Evolutionary conservation across 2,797 vertebrate species (phyloP).

Genomic region (Pelobates cultripes): DNA sequence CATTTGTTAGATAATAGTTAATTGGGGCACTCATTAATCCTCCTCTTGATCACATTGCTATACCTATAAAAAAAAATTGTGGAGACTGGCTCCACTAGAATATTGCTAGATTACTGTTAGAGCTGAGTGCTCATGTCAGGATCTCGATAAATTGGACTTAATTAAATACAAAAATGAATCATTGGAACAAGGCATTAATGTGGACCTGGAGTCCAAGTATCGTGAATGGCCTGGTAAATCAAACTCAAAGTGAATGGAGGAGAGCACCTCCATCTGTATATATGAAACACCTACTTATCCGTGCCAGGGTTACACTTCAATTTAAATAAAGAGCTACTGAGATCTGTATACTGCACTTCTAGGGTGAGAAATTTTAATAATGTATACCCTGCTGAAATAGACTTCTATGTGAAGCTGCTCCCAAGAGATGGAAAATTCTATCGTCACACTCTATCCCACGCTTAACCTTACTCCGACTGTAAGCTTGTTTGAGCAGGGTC

Average conservation of each 20-base stretch:
- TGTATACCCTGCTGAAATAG: constrained; percentile 48
- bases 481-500: too few relatives aligned
- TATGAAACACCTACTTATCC: constrained; percentile 19
- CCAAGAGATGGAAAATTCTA: constrained; percentile 36
- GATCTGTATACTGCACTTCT: constrained; percentile 48
- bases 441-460: neutral
- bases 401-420: constrained; percentile 49
- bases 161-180: too few relatives aligned
- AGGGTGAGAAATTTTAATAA: constrained; percentile 44
- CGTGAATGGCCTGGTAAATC: neutral
- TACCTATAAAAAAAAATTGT: too few relatives aligned
- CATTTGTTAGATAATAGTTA: too few relatives aligned
- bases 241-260: neutral
- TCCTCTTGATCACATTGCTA: too few relatives aligned
- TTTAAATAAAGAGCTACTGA: constrained; percentile 35
- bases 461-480: too few relatives aligned
- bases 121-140: too few relatives aligned
- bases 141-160: too few relatives aligned
- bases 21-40: too few relatives aligned
- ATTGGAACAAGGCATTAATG: neutral
- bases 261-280: neutral
- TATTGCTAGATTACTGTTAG: too few relatives aligned
- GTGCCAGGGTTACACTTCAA: neutral
- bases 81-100: too few relatives aligned
- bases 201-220: neutral